Evolutionary conservation across 2,888 invertebrate species (phyloP).

Genomic region (Margaritifera margaritifera): DNA sequence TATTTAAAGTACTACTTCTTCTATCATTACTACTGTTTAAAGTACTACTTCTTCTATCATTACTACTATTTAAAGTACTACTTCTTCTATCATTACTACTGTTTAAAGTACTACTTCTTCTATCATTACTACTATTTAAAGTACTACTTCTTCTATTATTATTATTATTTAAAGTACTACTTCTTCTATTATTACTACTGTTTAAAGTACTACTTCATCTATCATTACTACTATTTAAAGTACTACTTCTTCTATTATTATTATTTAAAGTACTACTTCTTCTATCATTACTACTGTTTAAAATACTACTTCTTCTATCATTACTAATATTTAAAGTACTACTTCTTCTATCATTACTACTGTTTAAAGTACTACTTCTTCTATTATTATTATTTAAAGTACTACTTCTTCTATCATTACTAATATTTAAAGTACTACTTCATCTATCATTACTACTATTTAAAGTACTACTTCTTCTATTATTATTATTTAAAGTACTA

Average conservation of each 20-base stretch:
- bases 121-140: not conserved
- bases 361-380: slow-evolving; percentile 18
- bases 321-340: not conserved
- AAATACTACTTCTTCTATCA: not conserved
- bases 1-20: slow-evolving; percentile 2
- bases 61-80: not conserved
- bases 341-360: not conserved
- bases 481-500: slow-evolving; percentile 2
- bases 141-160: not conserved
- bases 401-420: slow-evolving; percentile 21
- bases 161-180: not conserved
- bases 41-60: not conserved
- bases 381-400: slow-evolving; percentile 10
- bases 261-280: not conserved
- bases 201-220: slow-evolving; percentile 11
- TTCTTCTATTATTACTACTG: not conserved
- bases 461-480: not conserved
- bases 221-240: slow-evolving; percentile 3
- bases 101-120: not conserved
- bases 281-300: not conserved
- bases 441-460: slow-evolving; percentile 12
- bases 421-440: slow-evolving; percentile 7
- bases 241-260: slow-evolving; percentile 1
- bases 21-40: slow-evolving; percentile 2
- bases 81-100: not conserved